Conservation (phyloP, 2,113 vertebrate genomes). For the Channa argus region DNA sequence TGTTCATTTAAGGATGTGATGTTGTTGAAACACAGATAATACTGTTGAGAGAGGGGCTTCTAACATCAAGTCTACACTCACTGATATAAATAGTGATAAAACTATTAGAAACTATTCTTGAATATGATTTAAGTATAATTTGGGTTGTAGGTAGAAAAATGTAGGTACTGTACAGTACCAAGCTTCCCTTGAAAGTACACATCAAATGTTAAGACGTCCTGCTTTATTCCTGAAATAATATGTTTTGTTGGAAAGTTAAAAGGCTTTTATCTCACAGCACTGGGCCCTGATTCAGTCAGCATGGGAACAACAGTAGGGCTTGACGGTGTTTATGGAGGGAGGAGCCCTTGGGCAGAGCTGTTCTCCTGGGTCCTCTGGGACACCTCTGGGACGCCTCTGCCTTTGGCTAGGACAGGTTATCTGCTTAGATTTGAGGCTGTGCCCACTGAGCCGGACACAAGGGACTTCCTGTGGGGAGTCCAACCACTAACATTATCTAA, state of each 20-base stretch:
- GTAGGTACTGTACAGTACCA: too few relatives aligned
- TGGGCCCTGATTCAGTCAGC: constrained; percentile 9
- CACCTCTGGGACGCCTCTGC: background rate
- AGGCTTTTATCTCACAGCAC: background rate
- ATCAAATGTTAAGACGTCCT: too few relatives aligned
- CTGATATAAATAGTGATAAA: too few relatives aligned
- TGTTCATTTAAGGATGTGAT: too few relatives aligned
- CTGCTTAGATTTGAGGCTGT: constrained; percentile 62
- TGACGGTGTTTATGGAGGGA: constrained; percentile 56
- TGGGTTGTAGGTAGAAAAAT: too few relatives aligned
- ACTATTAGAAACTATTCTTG: too few relatives aligned
- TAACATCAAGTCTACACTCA: too few relatives aligned
- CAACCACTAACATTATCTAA: constrained; percentile 24
- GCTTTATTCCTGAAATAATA: background rate
- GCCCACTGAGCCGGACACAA: constrained; percentile 72
- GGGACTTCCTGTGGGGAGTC: constrained; percentile 78
- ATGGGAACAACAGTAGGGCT: background rate
- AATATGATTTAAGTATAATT: too few relatives aligned
- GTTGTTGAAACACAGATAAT: too few relatives aligned
- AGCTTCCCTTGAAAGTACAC: too few relatives aligned
- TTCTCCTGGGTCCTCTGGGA: constrained; percentile 37
- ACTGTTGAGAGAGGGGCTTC: too few relatives aligned
- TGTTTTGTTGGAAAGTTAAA: background rate
- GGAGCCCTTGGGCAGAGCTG: constrained; percentile 43
- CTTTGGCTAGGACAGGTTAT: constrained; percentile 55